Conservation (phyloP, 1,140 invertebrate genomes). For the Carcinoscorpius rotundicauda region DNA sequence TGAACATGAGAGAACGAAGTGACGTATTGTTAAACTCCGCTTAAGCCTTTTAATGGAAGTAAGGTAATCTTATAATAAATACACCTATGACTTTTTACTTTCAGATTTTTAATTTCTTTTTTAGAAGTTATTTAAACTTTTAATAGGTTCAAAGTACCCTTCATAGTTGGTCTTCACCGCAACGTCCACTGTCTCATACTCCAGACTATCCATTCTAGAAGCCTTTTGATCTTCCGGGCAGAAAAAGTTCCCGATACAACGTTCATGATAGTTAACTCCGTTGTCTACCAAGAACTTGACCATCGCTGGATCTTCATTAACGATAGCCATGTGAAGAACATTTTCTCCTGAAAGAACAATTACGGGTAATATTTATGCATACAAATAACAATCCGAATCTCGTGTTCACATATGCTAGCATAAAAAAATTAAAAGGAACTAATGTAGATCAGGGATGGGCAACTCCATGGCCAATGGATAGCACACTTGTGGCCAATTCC, state of each 20-base stretch:
- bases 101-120: not conserved
- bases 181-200: conserved; percentile 86
- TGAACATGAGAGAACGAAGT: too few species aligned
- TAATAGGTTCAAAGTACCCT: conserved; percentile 45
- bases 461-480: too few species aligned
- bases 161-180: conserved; percentile 79
- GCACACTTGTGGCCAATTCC: too few species aligned
- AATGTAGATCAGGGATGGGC: too few species aligned
- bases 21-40: too few species aligned
- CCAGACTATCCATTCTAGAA: conserved; percentile 66
- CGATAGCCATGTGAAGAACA: conserved; percentile 91
- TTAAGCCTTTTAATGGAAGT: too few species aligned
- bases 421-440: too few species aligned
- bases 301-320: conserved; percentile 95
- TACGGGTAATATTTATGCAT: not conserved
- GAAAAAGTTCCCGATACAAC: conserved; percentile 93
- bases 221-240: conserved; percentile 93
- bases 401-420: too few species aligned
- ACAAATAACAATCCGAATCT: too few species aligned
- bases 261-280: conserved; percentile 75
- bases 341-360: conserved; percentile 53
- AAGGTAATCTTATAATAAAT: not conserved
- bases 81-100: not conserved
- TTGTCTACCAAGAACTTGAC: conserved; percentile 89
- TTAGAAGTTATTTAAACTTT: not conserved